phyloP scores from a whole-genome alignment of 2,888 invertebrate genomes.

The Sericinus montela region DNA sequence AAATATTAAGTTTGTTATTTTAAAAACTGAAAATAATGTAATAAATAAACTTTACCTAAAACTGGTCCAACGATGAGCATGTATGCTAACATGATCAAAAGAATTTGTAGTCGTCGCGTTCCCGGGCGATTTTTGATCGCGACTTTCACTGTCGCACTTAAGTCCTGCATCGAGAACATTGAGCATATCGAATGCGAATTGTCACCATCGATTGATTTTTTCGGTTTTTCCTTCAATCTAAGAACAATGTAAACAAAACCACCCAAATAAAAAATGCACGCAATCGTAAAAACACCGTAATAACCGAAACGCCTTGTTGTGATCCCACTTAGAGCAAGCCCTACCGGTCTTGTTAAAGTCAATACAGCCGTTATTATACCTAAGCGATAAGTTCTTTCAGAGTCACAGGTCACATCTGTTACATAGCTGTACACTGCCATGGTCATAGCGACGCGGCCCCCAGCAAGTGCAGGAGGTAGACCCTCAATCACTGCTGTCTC shows the following conservation, averaged over 20 bases:
- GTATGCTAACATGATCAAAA: conserved; percentile 64
- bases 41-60: conserved; percentile 46
- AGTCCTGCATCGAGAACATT: conserved; percentile 57
- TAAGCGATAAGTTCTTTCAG: conserved; percentile 81
- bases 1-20: neutral
- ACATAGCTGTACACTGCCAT: conserved; percentile 82
- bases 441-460: conserved; percentile 80
- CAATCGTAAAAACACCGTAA: conserved; percentile 66
- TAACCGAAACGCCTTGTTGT: conserved; percentile 70
- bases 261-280: conserved; percentile 62
- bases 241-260: conserved; percentile 67
- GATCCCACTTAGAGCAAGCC: conserved; percentile 76
- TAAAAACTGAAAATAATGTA: neutral
- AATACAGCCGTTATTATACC: conserved; percentile 79
- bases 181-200: conserved; percentile 44
- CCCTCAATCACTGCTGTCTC: conserved; percentile 78
- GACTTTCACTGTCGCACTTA: conserved; percentile 69
- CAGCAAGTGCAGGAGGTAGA: conserved; percentile 80
- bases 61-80: conserved; percentile 76
- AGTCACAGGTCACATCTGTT: conserved; percentile 78
- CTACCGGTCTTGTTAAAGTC: conserved; percentile 74
- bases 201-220: conserved; percentile 52
- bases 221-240: conserved; percentile 56
- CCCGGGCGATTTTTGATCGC: conserved; percentile 58
- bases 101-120: conserved; percentile 58